Conservation (phyloP, 2,888 invertebrate species). For the Anoncus sp. region DNA sequence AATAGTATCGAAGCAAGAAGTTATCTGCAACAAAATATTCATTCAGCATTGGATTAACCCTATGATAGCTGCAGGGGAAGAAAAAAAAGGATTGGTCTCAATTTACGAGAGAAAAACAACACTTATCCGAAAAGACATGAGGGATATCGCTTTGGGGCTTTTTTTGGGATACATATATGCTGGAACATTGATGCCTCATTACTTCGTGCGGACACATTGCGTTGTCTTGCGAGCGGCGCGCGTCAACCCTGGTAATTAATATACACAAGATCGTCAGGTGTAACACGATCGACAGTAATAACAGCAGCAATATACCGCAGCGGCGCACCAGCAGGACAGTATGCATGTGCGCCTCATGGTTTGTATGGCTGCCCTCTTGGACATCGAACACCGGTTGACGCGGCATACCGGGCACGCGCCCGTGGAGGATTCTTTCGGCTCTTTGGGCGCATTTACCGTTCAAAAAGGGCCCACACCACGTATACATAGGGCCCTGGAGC, state of each 20-base stretch:
- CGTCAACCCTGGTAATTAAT: conserved; percentile 58
- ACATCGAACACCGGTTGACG: conserved; percentile 61
- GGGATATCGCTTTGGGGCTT: neutral
- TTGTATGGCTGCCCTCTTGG: conserved; percentile 58
- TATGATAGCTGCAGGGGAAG: too few relatives aligned
- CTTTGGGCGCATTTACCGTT: conserved; percentile 28
- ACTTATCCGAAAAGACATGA: neutral
- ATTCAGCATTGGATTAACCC: too few relatives aligned
- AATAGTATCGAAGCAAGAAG: too few relatives aligned
- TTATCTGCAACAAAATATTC: too few relatives aligned
- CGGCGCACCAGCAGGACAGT: conserved; percentile 43
- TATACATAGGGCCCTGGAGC: neutral
- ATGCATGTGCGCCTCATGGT: conserved; percentile 2
- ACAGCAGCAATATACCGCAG: conserved; percentile 15
- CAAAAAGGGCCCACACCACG: conserved; percentile 38
- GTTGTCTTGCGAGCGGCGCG: conserved; percentile 29
- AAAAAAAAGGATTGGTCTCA: neutral
- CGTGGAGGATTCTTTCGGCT: conserved; percentile 53
- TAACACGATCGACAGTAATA: conserved; percentile 61
- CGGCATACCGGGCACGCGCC: conserved; percentile 62
- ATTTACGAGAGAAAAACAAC: neutral
- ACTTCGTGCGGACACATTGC: conserved; percentile 4
- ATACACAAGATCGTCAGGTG: conserved; percentile 55
- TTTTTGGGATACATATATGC: neutral
- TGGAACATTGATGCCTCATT: conserved; percentile 44